Conservation (phyloP, 2,113 vertebrate genomes). For the Eleginops maclovinus region DNA sequence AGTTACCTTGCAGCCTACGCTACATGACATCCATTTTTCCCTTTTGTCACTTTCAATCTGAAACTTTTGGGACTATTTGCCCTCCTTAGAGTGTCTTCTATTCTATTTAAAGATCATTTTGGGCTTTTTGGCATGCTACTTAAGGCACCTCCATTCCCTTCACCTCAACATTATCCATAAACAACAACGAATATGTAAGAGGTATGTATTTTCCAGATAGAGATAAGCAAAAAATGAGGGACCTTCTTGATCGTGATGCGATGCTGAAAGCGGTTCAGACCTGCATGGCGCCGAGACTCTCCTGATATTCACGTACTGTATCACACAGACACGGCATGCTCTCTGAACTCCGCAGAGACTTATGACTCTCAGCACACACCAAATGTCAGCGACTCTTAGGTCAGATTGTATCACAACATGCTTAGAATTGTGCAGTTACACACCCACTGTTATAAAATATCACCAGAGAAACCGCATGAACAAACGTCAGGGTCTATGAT, state of each 20-base stretch:
- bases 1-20: not conserved
- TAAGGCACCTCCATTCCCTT: no score
- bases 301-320: slow-evolving; percentile 54
- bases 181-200: slow-evolving; percentile 47
- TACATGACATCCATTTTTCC: not conserved
- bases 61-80: not conserved
- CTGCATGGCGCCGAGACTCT: slow-evolving; percentile 17
- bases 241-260: slow-evolving; percentile 37
- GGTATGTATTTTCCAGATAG: slow-evolving; percentile 33
- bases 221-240: slow-evolving; percentile 38
- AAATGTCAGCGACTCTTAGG: slow-evolving; percentile 63
- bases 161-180: slow-evolving; percentile 35
- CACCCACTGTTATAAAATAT: slow-evolving; percentile 12
- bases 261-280: slow-evolving; percentile 24
- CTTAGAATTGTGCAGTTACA: slow-evolving; percentile 19
- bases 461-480: not conserved
- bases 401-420: slow-evolving; percentile 58
- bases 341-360: slow-evolving; percentile 46
- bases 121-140: not conserved
- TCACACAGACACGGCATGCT: slow-evolving; percentile 23
- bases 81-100: not conserved
- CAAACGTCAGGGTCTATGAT: not conserved
- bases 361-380: slow-evolving; percentile 49
- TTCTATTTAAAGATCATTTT: not conserved
- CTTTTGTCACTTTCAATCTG: not conserved